A percentile compares a stretch with the other conserved stretches of the same genome.
Conservation (phyloP, 2,113 vertebrate species). For the Eonycteris spelaea region DNA sequence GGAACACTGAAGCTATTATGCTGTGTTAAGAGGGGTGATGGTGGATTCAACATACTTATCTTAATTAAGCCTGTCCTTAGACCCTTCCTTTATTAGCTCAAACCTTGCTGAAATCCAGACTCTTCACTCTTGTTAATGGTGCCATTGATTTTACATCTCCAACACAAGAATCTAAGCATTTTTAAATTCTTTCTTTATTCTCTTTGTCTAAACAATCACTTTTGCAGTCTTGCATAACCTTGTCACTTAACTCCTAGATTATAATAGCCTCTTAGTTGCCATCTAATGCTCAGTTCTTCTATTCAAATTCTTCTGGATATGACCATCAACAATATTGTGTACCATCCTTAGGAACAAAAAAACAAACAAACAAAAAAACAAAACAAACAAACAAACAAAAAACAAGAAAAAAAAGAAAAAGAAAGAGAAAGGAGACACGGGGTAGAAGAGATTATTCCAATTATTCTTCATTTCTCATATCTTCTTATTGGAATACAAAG, state of each 20-base stretch:
- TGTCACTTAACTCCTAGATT: not conserved
- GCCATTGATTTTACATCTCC: not conserved
- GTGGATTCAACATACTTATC: not conserved
- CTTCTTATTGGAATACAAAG: not conserved
- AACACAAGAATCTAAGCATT: constrained; percentile 3
- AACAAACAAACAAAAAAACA: too few relatives aligned
- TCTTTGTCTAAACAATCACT: not conserved
- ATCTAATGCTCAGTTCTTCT: not conserved
- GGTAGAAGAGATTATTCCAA: not conserved
- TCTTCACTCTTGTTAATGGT: not conserved
- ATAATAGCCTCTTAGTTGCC: not conserved
- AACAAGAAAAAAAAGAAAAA: not conserved
- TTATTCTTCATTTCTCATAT: not conserved
- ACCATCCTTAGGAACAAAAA: too few relatives aligned
- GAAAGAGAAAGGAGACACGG: too few relatives aligned
- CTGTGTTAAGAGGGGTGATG: not conserved
- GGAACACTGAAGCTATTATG: not conserved
- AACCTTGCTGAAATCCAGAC: not conserved
- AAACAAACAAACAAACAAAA: too few relatives aligned
- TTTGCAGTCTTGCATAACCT: constrained; percentile 2
- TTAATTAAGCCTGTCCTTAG: not conserved
- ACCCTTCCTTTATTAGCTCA: not conserved
- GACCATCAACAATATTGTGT: not conserved
- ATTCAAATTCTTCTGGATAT: not conserved
- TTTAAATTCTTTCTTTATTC: not conserved